A percentile compares a stretch with the other conserved stretches of the same genome.
Evolutionary conservation across 2,888 invertebrate species (phyloP).

Genomic region (Argyra leucocephala): DNA sequence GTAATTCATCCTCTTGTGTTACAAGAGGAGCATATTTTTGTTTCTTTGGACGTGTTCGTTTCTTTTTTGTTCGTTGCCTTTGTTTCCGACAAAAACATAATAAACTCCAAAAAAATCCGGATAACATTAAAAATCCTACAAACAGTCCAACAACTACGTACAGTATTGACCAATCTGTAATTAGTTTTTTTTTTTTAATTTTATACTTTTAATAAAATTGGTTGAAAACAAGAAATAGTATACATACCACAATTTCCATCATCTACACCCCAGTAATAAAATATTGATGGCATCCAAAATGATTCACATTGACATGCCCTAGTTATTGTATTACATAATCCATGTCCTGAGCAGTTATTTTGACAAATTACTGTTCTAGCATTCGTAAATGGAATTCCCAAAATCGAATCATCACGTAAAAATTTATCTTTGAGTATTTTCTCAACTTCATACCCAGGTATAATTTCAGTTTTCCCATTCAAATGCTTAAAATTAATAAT

Average conservation of each 20-base stretch:
- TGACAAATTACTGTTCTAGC: conserved; percentile 82
- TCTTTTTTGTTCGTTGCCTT: conserved; percentile 44
- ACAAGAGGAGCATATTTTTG: conserved; percentile 65
- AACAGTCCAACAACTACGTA: conserved; percentile 74
- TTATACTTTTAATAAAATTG: conserved; percentile 1
- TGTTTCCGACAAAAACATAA: conserved; percentile 52
- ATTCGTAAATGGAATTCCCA: conserved; percentile 60
- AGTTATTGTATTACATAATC: conserved; percentile 73
- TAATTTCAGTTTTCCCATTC: conserved; percentile 35
- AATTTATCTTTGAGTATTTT: conserved; percentile 58
- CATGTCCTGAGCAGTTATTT: conserved; percentile 87
- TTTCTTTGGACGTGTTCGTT: conserved; percentile 47
- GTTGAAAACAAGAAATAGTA: conserved; percentile 8
- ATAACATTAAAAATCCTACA: conserved; percentile 50
- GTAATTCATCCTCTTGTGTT: conserved; percentile 55
- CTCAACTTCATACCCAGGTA: conserved; percentile 58
- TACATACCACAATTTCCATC: conserved; percentile 71
- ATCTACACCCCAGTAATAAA: conserved; percentile 54
- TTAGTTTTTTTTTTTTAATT: background rate
- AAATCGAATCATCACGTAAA: conserved; percentile 57
- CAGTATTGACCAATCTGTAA: conserved; percentile 82
- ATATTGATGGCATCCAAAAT: conserved; percentile 89
- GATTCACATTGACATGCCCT: conserved; percentile 84
- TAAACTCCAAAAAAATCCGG: conserved; percentile 55
- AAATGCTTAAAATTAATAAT: conserved; percentile 19